Evolutionary conservation across 64 coral and sea anemone genomes (phyloP).

Genomic region (Trachythela sp.): DNA sequence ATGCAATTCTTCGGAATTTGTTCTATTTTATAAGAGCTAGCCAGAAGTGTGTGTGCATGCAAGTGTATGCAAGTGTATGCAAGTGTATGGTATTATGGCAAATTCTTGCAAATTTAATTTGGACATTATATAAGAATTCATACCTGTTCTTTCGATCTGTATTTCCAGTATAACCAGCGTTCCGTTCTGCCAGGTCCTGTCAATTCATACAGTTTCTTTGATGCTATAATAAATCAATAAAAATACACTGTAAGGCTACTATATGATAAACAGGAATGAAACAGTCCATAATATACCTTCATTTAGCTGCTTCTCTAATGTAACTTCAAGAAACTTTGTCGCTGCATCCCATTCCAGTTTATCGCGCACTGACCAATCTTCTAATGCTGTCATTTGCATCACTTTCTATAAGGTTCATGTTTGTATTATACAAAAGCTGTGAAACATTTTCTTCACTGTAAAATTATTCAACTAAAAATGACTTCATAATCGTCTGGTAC

Average conservation of each 20-base stretch:
- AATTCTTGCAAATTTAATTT: too few relatives aligned
- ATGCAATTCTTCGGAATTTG: too few relatives aligned
- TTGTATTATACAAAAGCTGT: too few relatives aligned
- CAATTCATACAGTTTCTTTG: constrained; percentile 69
- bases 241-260: neutral
- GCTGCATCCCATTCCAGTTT: constrained; percentile 94
- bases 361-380: constrained; percentile 93
- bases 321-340: constrained; percentile 79
- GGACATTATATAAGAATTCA: neutral
- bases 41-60: too few relatives aligned
- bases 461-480: too few relatives aligned
- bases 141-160: constrained; percentile 65
- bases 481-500: too few relatives aligned
- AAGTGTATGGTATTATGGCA: too few relatives aligned
- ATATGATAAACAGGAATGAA: neutral
- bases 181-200: constrained; percentile 73
- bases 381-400: constrained; percentile 88
- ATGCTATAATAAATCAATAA: constrained; percentile 39
- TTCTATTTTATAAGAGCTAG: too few relatives aligned
- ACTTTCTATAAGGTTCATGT: constrained; percentile 55
- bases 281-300: constrained; percentile 48
- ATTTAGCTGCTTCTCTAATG: constrained; percentile 68
- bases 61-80: too few relatives aligned
- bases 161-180: constrained; percentile 94
- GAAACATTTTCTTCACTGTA: too few relatives aligned